Percentiles rank a stretch among this genome's conserved stretches.
Conservation (phyloP, 1,140 invertebrate genomes). For the Neodiprion pinetum region DNA sequence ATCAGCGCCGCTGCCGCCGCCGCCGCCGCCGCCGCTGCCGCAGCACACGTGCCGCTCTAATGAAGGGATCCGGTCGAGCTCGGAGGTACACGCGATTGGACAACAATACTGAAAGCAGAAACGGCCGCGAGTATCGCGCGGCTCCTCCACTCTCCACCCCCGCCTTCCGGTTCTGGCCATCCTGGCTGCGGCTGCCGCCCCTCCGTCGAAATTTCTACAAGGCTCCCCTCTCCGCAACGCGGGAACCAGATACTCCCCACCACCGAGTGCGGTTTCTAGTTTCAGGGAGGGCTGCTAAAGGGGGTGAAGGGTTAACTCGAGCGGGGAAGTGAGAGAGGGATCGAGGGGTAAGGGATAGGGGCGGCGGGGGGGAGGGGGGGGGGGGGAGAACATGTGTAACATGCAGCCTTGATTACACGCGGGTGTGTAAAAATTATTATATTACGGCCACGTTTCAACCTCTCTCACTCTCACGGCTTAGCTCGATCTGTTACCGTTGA, state of each 20-base stretch:
- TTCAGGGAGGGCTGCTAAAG: neutral
- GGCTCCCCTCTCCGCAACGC: conserved; percentile 40
- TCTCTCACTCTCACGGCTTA: neutral
- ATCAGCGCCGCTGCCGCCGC: neutral
- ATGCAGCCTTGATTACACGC: conserved; percentile 57
- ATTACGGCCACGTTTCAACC: neutral
- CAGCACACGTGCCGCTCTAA: neutral
- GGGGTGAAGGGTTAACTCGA: conserved; percentile 23
- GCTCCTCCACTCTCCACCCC: conserved; percentile 16
- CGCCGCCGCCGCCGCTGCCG: neutral
- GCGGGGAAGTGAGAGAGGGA: conserved; percentile 32
- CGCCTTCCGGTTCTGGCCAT: conserved; percentile 25
- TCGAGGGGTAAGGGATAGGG: conserved; percentile 19
- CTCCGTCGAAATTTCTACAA: conserved; percentile 17
- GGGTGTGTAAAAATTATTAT: conserved; percentile 53
- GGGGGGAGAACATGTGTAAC: conserved; percentile 56
- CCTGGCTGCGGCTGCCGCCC: conserved; percentile 19
- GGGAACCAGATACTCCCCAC: conserved; percentile 32
- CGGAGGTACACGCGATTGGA: conserved; percentile 44
- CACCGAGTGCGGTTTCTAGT: conserved; percentile 14
- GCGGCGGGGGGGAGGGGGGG: conserved; percentile 38
- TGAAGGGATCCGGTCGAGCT: neutral
- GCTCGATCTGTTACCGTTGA: too few relatives aligned
- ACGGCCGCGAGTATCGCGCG: conserved; percentile 19
- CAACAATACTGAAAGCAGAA: conserved; percentile 40